Base-by-base conservation (phyloP, 35 echinoderm and acorn worm genomes). In the Heliocidaris erythrogramma region DNA sequence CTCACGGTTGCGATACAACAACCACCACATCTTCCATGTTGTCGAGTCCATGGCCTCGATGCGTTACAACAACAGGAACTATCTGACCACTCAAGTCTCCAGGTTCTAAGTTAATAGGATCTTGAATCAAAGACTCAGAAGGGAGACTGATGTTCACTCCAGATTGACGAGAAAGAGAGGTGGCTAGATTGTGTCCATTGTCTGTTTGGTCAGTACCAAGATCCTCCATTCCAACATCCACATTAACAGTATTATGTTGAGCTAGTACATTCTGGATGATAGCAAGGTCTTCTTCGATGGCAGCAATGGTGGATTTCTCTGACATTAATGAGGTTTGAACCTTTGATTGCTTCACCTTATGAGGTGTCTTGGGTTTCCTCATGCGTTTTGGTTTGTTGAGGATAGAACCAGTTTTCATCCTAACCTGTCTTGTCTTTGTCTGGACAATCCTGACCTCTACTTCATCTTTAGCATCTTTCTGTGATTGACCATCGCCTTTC, bases 371-470 rank as follows among this genome's bases (percentile, higher is more conserved):
- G 13, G 49, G 91, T 92, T 92, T 92, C 31, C 48, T 32, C 1
- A 13, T n/a, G 13, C 91, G 49, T 27, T 92, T 92, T 30, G 14
- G 47, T 59, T 59, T 92, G 91, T 59, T 92, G 48, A 92, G 91
- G 13, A 92, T 30, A 59, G 91, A 30, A 30, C 91, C 48, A 48
- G 91, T 50, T 92, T n/a, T 95, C 90, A 98, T 96, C n/a, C 95
- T 94, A 7, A 98, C 94, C 30, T 98, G 85, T 60, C 97, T 98
- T 48, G 97, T 96, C 31, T 96, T 98, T 85, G 97, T 98, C 27
- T 96, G 94, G 60, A 96, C 91, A 18, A 98, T 92, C 86, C 94
- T 78, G 16, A 94, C 90, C 48, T 94, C 86, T 32, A 50, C 88
- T 48, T 94, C 94, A 21, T 96, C 95, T 42, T 71, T 60, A 5